Base-by-base conservation (phyloP, 2,113 vertebrate genomes). In the Brachyhypopomus occidentalis region DNA sequence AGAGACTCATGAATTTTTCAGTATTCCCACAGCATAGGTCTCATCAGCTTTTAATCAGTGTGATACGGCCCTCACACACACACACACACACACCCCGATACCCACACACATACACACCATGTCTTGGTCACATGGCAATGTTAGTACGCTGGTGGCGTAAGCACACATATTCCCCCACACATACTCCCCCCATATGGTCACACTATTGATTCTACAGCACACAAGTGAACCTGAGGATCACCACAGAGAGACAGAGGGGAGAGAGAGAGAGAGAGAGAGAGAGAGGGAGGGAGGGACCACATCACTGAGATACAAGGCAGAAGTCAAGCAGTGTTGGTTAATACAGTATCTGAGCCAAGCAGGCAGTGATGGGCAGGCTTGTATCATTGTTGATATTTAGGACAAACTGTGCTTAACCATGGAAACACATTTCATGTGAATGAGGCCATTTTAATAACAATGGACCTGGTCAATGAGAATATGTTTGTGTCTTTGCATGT, bases 41-140 rank as follows among this genome's bases (percentile, higher is more conserved):
- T 72, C 55, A 59, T 55, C 67, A 4, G 45, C 69, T 60, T 72
- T 81, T 77, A 72, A 73, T 84, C 67, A 67, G 60, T 52, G 67
- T 80, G 73, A 84, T 27, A 8, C 56, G 22, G 56, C 20, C 34
- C 22, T 60, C 20, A 70, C 20, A n/a, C 66, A 70, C 66, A 70
- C 66, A 66, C 63, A 66, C 63, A 66, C 60, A 7, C 60, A 23
- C 22, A 23, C 60, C n/a, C n/a, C n/a, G n/a, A 62, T 22, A 23
- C 22, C 12, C 60, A 62, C 4, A 59, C 52, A 74, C 56, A 80
- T 36, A 73, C 27, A 36, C 6, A 17, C 63, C 48, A 4, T 14
- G 9, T 6, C 38, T 27, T 48, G 36, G 62, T 77, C 74, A 58
- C 30, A 55, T 14, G 34, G 20, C 30, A 59, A 2, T n/a, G 36